phyloP scores from a whole-genome alignment of 2,113 vertebrate genomes.

The Seriola rivoliana region DNA sequence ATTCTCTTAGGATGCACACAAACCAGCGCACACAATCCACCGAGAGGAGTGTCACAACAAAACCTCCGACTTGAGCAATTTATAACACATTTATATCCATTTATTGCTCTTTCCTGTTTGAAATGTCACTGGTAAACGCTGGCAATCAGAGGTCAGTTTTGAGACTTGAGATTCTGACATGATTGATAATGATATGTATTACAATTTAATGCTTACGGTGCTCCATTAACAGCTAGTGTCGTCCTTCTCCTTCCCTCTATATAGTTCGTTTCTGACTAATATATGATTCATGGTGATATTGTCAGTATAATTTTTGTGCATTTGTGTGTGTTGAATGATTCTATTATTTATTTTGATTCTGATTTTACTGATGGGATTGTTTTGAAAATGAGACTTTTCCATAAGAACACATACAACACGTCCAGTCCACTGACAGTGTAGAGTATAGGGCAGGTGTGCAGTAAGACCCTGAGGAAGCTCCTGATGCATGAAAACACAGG shows the following conservation, averaged over 20 bases:
- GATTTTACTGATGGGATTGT: neutral
- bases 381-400: conserved; percentile 3
- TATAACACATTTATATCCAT: conserved; percentile 38
- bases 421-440: neutral
- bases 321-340: neutral
- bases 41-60: conserved; percentile 38
- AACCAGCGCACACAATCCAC: conserved; percentile 40
- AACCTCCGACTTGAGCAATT: conserved; percentile 40
- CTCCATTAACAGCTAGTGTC: neutral
- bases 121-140: conserved; percentile 50
- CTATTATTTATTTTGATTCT: neutral
- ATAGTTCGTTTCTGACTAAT: neutral
- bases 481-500: neutral
- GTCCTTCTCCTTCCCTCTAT: neutral
- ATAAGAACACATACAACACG: neutral
- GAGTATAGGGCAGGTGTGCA: neutral
- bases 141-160: conserved; percentile 19
- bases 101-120: conserved; percentile 25
- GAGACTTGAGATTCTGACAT: conserved; percentile 10
- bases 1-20: conserved; percentile 57
- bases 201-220: neutral
- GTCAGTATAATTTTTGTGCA: neutral
- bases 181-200: conserved; percentile 25
- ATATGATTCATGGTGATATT: neutral
- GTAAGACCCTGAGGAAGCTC: neutral